Evolutionary conservation across 2,888 invertebrate genomes (phyloP).

Genomic region (Apoda limacodes): DNA sequence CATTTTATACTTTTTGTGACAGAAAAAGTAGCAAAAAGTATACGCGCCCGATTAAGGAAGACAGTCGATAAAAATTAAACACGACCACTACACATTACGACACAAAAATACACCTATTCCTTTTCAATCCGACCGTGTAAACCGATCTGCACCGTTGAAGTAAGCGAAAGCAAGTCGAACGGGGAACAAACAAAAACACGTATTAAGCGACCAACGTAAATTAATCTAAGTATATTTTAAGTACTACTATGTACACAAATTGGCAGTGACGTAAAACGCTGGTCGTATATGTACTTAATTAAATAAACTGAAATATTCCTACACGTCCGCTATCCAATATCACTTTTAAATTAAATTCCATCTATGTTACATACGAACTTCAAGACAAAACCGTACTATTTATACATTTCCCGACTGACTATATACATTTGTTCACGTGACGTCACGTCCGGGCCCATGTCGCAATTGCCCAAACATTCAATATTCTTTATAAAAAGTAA

Average conservation of each 20-base stretch:
- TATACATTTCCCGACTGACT: slow-evolving; percentile 19
- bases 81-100: too few species aligned
- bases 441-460: slow-evolving; percentile 21
- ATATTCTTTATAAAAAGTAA: slow-evolving; percentile 59
- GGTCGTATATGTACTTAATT: slow-evolving; percentile 41
- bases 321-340: slow-evolving; percentile 21
- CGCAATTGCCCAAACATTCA: too few species aligned
- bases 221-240: too few species aligned
- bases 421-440: slow-evolving; percentile 48
- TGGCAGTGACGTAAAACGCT: slow-evolving; percentile 62
- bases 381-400: slow-evolving; percentile 2
- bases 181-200: slow-evolving; percentile 23
- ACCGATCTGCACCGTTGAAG: slow-evolving; percentile 27
- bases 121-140: too few species aligned
- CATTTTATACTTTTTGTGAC: too few species aligned
- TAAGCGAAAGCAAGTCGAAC: slow-evolving; percentile 33
- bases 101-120: too few species aligned
- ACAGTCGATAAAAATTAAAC: too few species aligned
- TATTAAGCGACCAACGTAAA: slow-evolving; percentile 31
- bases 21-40: too few species aligned
- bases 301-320: slow-evolving; percentile 46
- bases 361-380: slow-evolving; percentile 36
- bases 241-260: slow-evolving; percentile 56
- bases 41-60: too few species aligned
- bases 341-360: slow-evolving; percentile 30